Evolutionary conservation across 2,888 invertebrate species (phyloP), one percentile per base, ranked within the genome.

Genomic region (Petrophora chlorosata): DNA sequence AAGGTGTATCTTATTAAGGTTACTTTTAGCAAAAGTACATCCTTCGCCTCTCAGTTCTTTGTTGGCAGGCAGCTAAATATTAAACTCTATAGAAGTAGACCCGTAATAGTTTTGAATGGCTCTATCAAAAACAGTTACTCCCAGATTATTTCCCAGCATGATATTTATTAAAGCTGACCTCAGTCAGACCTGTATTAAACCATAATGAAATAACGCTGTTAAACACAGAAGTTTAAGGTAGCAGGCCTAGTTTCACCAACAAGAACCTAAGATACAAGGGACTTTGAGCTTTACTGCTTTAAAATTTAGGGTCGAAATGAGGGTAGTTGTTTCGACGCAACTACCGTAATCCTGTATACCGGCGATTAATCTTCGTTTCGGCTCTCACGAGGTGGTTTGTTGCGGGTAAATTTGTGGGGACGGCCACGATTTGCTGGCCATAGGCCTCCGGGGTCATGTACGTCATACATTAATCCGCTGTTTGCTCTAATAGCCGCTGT

Each of bases 331-430:
- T 69, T 67, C 63, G 61, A 74, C 76, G 69, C 73, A 75, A 76
- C 78, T 75, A 74, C 73, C 70, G 78, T 82, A 82, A 82, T 81
- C 78, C 79, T 73, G 80, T 73, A 74, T 69, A 73, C 76, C 79
- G 73, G 65, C 80, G 75, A 83, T 83, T 82, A 82, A 83, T 83
- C 82, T 83, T 83, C 80, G 82, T 83, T 82, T 71, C 75, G 71
- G 74, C 80, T 78, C 81, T 82, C 80, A 80, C 80, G 83, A 80
- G 85, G 80, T 81, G 81, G 82, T 82, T 79, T 81, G 83, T 80
- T 83, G 76, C 73, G 80, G 83, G 82, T 79, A 76, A 82, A 85
- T 84, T 84, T 82, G 85, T 79, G 84, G 84, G 79, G 76, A 80
- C 78, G 71, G 79, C 77, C 73, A 73, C 79, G 79, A 83, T 83